A percentile compares a stretch with the other conserved stretches of the same genome.
phyloP scores from a whole-genome alignment of 2,888 invertebrate genomes.

The Gymnosoma rotundatum region DNA sequence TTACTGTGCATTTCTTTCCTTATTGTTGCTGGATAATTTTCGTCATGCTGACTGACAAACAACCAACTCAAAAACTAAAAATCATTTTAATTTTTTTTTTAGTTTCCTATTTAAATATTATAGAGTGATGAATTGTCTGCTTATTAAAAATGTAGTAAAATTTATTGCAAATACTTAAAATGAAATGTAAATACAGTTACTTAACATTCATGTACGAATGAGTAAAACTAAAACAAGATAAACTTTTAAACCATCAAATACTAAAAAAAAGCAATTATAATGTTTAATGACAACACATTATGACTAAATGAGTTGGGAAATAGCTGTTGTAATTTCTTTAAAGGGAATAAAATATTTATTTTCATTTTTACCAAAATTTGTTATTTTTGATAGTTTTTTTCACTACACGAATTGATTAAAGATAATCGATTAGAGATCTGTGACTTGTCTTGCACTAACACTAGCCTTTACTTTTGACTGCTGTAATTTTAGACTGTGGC shows the following conservation, averaged over 20 bases:
- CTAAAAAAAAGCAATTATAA: conserved; percentile 5
- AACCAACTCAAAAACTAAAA: conserved; percentile 22
- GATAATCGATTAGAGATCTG: too few species aligned
- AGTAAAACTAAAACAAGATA: conserved; percentile 15
- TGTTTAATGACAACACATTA: background rate
- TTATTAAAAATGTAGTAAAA: conserved; percentile 28
- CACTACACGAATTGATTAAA: too few species aligned
- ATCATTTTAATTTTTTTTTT: background rate
- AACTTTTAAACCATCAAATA: background rate
- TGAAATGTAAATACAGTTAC: conserved; percentile 62
- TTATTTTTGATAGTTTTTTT: too few species aligned
- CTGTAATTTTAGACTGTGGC: too few species aligned
- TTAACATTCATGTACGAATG: too few species aligned
- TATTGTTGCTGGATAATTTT: too few species aligned
- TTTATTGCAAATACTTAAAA: conserved; percentile 63
- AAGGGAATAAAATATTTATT: too few species aligned
- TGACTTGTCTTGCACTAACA: too few species aligned
- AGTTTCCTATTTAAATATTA: background rate
- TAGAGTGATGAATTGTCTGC: conserved; percentile 4
- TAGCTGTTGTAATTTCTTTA: too few species aligned
- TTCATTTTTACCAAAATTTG: too few species aligned
- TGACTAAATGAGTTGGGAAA: background rate
- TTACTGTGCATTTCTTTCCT: too few species aligned
- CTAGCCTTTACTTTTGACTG: too few species aligned
- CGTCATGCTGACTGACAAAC: background rate